Percentiles rank a stretch among this genome's conserved stretches.
Conservation (phyloP, 2,888 invertebrate genomes). For the Lasioglossum villosulum region DNA sequence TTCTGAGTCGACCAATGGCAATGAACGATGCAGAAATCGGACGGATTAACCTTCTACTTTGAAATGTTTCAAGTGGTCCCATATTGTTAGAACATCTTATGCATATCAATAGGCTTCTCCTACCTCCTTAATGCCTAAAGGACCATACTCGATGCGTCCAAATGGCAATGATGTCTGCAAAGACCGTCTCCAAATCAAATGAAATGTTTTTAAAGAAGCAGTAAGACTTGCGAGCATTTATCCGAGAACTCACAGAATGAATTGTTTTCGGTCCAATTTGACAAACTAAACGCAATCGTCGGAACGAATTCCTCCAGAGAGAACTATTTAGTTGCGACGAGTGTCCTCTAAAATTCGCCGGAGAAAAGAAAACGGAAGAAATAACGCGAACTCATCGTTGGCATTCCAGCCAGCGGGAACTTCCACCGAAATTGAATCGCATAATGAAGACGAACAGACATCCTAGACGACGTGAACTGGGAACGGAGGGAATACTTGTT, state of each 20-base stretch:
- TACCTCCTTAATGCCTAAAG: neutral
- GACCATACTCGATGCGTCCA: neutral
- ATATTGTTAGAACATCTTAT: too few species aligned
- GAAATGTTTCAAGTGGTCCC: neutral
- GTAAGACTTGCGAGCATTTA: neutral
- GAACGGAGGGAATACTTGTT: neutral
- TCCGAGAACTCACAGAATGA: neutral
- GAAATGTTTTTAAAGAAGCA: neutral
- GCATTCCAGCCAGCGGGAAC: conserved; percentile 17
- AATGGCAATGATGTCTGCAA: neutral
- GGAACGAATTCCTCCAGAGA: neutral
- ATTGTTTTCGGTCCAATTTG: neutral
- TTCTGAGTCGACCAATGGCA: too few species aligned
- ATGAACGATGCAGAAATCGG: too few species aligned
- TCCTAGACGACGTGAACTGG: conserved; percentile 11
- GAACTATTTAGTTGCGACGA: neutral
- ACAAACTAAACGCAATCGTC: conserved; percentile 1
- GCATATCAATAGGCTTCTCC: neutral
- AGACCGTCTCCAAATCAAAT: neutral
- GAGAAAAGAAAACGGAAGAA: conserved; percentile 1
- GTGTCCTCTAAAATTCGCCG: neutral
- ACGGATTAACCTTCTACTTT: neutral
- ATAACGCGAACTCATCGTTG: neutral
- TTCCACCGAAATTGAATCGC: conserved; percentile 42
- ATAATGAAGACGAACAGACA: conserved; percentile 49